Conservation (phyloP, 2,113 vertebrate species). For the Plectropomus leopardus region DNA sequence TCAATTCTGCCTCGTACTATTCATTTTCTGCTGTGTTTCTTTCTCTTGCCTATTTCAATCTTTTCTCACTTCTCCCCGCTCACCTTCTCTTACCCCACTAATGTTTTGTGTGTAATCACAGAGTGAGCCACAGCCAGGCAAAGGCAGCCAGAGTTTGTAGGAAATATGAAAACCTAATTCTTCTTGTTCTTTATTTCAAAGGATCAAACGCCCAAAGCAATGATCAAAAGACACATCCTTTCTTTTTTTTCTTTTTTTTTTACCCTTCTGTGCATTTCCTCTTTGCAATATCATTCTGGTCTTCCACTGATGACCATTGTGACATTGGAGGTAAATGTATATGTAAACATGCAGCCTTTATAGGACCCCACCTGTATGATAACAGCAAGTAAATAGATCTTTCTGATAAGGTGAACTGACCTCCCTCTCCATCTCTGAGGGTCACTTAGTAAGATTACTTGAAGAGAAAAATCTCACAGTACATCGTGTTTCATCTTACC, state of each 20-base stretch:
- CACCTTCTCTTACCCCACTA: constrained; percentile 45
- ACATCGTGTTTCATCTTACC: background rate
- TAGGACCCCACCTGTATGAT: background rate
- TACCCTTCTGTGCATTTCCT: constrained; percentile 7
- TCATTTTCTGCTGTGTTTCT: constrained; percentile 57
- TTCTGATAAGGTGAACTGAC: background rate
- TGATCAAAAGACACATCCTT: constrained; percentile 51
- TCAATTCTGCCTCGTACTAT: constrained; percentile 65
- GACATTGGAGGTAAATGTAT: constrained; percentile 12
- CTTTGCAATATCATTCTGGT: constrained; percentile 31
- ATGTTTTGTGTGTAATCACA: constrained; percentile 57
- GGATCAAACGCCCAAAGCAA: constrained; percentile 51
- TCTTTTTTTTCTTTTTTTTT: constrained; percentile 17
- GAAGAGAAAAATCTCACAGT: background rate
- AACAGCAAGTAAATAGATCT: background rate
- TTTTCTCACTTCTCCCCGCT: constrained; percentile 44
- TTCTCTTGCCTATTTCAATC: constrained; percentile 39
- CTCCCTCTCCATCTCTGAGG: background rate
- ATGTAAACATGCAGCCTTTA: background rate
- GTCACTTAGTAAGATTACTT: background rate
- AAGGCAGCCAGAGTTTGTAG: constrained; percentile 15
- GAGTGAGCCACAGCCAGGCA: constrained; percentile 19
- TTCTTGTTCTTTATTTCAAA: constrained; percentile 32
- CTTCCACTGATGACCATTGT: constrained; percentile 32
- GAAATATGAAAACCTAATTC: constrained; percentile 33